A percentile compares a stretch with the other conserved stretches of the same genome.
Conservation (phyloP, 2,797 vertebrate genomes). For the Peromyscus attwateri region DNA sequence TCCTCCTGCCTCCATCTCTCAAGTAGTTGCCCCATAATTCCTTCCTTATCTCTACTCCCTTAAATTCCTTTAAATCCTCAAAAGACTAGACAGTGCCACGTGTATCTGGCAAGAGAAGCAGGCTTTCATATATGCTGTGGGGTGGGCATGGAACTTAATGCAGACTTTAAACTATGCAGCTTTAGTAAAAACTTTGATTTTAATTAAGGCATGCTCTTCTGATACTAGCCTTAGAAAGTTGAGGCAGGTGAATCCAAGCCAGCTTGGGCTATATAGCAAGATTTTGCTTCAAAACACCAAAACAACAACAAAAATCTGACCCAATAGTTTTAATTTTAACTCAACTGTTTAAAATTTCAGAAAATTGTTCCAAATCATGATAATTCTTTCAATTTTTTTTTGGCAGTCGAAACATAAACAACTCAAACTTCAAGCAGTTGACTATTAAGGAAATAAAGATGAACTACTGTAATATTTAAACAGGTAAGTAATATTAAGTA, state of each 20-base stretch:
- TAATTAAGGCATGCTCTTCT: neutral
- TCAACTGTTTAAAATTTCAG: neutral
- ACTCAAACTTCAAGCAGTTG: neutral
- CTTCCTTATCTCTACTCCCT: neutral
- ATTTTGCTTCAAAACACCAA: neutral
- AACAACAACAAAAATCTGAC: neutral
- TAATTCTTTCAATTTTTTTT: neutral
- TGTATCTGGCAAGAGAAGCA: fast-evolving
- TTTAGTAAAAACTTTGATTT: neutral
- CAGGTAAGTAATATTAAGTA: neutral
- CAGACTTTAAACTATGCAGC: neutral
- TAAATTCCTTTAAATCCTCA: neutral
- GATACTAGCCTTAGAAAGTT: neutral
- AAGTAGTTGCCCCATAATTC: neutral
- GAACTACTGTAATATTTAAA: neutral
- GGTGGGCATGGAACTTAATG: neutral
- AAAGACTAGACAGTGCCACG: neutral
- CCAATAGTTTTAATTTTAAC: neutral
- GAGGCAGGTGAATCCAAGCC: neutral
- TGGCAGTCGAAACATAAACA: conserved; percentile 17
- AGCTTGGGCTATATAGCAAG: neutral
- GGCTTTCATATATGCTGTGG: too few species aligned
- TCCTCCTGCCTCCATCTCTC: neutral
- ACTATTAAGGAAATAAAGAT: neutral
- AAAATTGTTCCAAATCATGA: neutral